Evolutionary conservation across 1,140 invertebrate species (phyloP).

Genomic region (Aphelenchoides besseyi): DNA sequence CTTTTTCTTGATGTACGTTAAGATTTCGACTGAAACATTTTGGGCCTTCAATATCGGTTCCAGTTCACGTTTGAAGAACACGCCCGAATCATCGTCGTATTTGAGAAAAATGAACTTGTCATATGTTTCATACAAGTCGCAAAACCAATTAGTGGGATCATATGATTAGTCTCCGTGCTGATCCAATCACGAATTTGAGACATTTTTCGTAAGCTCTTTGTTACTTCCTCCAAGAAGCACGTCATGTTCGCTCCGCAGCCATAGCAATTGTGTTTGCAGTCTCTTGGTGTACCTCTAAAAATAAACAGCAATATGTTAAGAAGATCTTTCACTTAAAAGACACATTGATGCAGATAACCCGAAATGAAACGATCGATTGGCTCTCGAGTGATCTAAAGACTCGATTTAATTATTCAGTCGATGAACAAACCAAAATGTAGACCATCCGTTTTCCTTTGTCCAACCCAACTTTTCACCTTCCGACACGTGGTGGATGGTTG

Average conservation of each 20-base stretch:
- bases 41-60: not conserved
- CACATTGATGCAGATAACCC: not conserved
- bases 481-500: not conserved
- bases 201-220: not conserved
- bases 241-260: constrained; percentile 19
- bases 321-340: not conserved
- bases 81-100: not conserved
- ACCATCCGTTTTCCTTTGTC: constrained; percentile 1
- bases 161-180: not conserved
- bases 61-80: constrained; percentile 1
- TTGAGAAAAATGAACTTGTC: not conserved
- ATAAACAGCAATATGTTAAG: too few species aligned
- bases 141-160: not conserved
- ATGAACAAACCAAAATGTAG: too few species aligned
- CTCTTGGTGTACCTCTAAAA: not conserved
- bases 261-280: not conserved
- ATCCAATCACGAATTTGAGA: too few species aligned
- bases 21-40: not conserved
- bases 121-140: not conserved
- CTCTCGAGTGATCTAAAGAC: constrained; percentile 1
- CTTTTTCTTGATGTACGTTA: not conserved
- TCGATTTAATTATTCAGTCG: too few species aligned
- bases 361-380: constrained; percentile 12
- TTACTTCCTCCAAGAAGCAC: constrained; percentile 10
- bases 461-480: not conserved